Evolutionary conservation across 1,140 invertebrate species (phyloP).

Genomic region (Telenomus remus): DNA sequence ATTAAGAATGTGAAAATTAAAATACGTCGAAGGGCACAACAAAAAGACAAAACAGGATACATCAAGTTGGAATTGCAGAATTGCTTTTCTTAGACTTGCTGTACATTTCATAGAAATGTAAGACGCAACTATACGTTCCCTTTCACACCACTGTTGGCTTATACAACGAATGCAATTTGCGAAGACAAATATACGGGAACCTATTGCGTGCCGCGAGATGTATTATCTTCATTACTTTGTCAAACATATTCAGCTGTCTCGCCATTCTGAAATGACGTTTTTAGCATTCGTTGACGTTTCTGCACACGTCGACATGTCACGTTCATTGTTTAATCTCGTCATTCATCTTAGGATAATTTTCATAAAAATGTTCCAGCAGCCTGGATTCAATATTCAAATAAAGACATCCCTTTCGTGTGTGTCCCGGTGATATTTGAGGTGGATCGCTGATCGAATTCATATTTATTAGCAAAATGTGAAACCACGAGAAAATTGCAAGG

Average conservation of each 20-base stretch:
- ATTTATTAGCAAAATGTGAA: background rate
- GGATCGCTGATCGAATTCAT: too few species aligned
- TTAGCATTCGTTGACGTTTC: conserved; percentile 4
- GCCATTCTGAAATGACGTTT: conserved; percentile 10
- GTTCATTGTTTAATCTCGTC: too few species aligned
- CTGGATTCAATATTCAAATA: too few species aligned
- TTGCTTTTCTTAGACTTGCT: conserved; percentile 44
- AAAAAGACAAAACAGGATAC: conserved; percentile 49
- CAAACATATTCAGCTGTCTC: conserved; percentile 11
- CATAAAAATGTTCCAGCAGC: background rate
- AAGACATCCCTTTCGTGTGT: too few species aligned
- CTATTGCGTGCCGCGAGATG: conserved; percentile 33
- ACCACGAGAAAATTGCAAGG: background rate
- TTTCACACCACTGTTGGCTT: conserved; percentile 23
- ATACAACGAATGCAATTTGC: conserved; percentile 48
- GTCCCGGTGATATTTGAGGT: too few species aligned
- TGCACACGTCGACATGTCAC: background rate
- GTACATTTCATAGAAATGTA: conserved; percentile 37
- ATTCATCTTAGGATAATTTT: background rate
- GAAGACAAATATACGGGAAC: conserved; percentile 45
- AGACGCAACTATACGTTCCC: conserved; percentile 22
- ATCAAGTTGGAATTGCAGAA: conserved; percentile 36
- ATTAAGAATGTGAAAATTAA: too few species aligned
- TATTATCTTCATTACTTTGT: conserved; percentile 45
- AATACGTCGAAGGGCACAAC: conserved; percentile 17